Conservation (phyloP, 64 coral and sea anemone species). For the Pocillopora verrucosa region DNA sequence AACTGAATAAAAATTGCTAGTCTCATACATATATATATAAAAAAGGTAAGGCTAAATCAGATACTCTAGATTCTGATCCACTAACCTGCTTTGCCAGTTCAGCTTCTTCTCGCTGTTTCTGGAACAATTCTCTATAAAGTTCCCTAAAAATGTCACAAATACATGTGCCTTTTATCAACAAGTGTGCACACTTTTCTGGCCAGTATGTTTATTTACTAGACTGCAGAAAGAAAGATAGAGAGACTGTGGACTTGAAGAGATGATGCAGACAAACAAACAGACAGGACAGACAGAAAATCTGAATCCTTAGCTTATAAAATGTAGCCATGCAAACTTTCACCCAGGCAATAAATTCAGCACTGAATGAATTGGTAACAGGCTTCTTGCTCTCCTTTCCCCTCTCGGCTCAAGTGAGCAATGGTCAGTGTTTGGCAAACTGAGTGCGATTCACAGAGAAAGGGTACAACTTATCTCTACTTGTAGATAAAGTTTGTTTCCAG, state of each 20-base stretch:
- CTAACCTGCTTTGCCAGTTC: constrained; percentile 59
- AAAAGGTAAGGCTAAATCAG: neutral
- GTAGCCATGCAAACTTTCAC: constrained; percentile 25
- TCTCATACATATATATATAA: too few relatives aligned
- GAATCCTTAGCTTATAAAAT: neutral
- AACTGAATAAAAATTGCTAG: too few relatives aligned
- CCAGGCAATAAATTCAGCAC: neutral
- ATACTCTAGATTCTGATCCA: neutral
- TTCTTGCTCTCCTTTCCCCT: constrained; percentile 40
- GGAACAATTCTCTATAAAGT: constrained; percentile 61
- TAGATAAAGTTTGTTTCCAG: too few relatives aligned
- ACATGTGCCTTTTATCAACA: neutral
- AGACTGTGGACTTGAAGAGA: neutral
- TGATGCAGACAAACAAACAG: neutral
- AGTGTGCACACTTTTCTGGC: neutral
- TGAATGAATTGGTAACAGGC: constrained; percentile 13
- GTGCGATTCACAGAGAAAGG: constrained; percentile 48
- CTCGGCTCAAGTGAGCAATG: constrained; percentile 33
- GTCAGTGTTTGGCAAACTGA: neutral
- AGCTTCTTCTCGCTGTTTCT: constrained; percentile 57
- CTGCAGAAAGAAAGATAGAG: neutral
- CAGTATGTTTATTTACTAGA: neutral
- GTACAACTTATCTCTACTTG: neutral
- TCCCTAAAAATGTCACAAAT: constrained; percentile 27
- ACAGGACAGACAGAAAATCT: neutral